Percentiles rank a stretch among this genome's conserved stretches.
Evolutionary conservation across 2,113 vertebrate genomes (phyloP).

Genomic region (Lethenteron reissneri): DNA sequence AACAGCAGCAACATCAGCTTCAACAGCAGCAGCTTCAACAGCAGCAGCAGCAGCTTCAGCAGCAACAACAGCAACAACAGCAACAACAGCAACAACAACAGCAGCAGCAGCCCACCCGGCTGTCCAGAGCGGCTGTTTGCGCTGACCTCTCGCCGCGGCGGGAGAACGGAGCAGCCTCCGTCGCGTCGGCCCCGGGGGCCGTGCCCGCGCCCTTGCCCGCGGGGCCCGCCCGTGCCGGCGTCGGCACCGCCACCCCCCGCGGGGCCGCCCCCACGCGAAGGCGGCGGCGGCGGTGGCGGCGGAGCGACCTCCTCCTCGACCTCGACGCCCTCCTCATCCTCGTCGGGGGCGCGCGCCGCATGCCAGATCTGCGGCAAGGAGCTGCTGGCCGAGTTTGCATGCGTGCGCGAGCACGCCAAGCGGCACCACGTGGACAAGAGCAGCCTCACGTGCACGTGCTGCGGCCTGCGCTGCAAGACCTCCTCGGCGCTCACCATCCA

Average conservation of each 20-base stretch:
- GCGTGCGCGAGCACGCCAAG: slow-evolving; percentile 1
- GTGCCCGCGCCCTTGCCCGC: neutral
- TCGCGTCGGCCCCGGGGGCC: neutral
- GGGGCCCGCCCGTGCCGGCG: neutral
- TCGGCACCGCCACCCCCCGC: neutral
- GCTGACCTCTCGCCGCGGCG: too few species aligned
- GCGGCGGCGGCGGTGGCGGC: neutral
- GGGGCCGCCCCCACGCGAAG: neutral
- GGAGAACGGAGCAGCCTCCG: neutral
- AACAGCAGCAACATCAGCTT: too few species aligned
- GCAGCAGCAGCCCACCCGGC: too few species aligned
- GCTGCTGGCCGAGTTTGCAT: neutral
- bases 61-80: too few species aligned
- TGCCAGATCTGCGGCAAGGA: slow-evolving; percentile 4
- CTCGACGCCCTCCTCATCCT: neutral
- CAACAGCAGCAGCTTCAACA: too few species aligned
- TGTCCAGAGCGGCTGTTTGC: too few species aligned
- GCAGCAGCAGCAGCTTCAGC: too few species aligned
- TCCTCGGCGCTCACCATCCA: slow-evolving; percentile 1
- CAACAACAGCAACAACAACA: too few species aligned
- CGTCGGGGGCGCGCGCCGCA: neutral
- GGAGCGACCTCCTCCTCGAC: neutral
- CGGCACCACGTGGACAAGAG: slow-evolving; percentile 5
- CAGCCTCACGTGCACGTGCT: slow-evolving; percentile 6
- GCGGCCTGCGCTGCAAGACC: neutral